Evolutionary conservation across 1,140 invertebrate genomes (phyloP), one percentile per base, ranked within the genome.

Genomic region (Uloborus diversus): DNA sequence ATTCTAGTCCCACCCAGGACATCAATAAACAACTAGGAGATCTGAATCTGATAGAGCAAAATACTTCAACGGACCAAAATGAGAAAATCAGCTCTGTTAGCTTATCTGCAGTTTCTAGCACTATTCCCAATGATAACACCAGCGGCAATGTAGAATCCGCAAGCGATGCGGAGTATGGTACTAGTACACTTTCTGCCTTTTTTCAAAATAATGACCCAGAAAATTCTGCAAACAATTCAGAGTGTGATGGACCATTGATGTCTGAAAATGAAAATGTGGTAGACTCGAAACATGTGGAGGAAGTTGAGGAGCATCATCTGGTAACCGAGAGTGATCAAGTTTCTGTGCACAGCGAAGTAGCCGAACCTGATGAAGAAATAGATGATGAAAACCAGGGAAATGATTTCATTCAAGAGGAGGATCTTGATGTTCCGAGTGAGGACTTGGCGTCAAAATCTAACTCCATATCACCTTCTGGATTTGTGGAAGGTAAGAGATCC

Each of bases 391-490:
- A 53, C n/a, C n/a, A 17, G 23, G 47, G 57, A 25, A 66, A 11
- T 28, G 56, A 57, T 66, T 78, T 78, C 62, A n/a, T 78, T 7
- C 73, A 78, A 20, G 62, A 78, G 57, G 73, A 78, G 30, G 42
- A 51, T 37, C 5, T 57, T 1, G 37, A 65, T 57, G 35, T 37
- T 78, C 23, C 62, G 17, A 30, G 49, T 56, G 25, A 17, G 11
- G 71, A 64, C 23, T 28, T 51, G 14, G 27, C 13, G 17, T 42
- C n/a, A 35, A 17, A 13, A 20, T 35, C 49, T 20, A 49, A 33
- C 14, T 37, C 71, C 49, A n/a, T n/a, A 33, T 14, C 57, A 14
- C 32, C 47, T n/a, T 27, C 30, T 47, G 61, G 73, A 13, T 78
- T 66, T 33, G 49, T 66, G 14, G 73, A 78, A 66, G 73, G 73